Base-by-base conservation (phyloP, 2,113 vertebrate genomes). In the Blennius ocellaris region DNA sequence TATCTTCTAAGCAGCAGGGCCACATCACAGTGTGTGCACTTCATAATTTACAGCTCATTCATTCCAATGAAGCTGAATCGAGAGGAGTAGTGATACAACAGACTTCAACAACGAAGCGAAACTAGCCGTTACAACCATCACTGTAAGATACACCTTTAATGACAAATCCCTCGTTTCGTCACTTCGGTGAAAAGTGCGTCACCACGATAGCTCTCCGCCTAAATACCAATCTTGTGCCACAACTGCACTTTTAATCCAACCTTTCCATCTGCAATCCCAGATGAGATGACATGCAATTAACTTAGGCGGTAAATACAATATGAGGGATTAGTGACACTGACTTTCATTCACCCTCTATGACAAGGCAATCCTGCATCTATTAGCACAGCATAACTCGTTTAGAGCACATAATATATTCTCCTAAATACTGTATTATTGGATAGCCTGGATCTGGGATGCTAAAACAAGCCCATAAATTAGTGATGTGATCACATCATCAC, bases 211-310 rank as follows among this genome's bases (percentile, higher is more conserved):
- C 71, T 38, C 60, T 41, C 57, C 36, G 49, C 30, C 62, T 69
- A 53, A 88, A 83, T 48, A 63, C 38, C 64, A 82, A 56, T 69
- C 72, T 74, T 44, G 30, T 30, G 6, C 21, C 4, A 62, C 51
- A 62, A 16, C 57, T 36, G 47, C 73, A 83, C 78, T 88, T 82
- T 84, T 84, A 89, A 90, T 92, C 86, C 78, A 80, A 86, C 81
- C 69, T 84, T 80, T 84, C 81, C 73, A 82, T 85, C 85, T 88
- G 85, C 76, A 80, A 14, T 57, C 64, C 70, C 82, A 70, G 85
- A 86, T 83, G 71, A 87, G 80, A 82, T 79, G 76, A 59, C 72
- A 79, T 15, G 61, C 69, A 89, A 90, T 92, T 87, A 91, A 89
- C 80, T 80, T 49, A 7, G 62, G 58, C 54, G 69, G 69, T 63